Evolutionary conservation across 2,888 invertebrate species (phyloP).

Genomic region (Cryptocephalus moraei): DNA sequence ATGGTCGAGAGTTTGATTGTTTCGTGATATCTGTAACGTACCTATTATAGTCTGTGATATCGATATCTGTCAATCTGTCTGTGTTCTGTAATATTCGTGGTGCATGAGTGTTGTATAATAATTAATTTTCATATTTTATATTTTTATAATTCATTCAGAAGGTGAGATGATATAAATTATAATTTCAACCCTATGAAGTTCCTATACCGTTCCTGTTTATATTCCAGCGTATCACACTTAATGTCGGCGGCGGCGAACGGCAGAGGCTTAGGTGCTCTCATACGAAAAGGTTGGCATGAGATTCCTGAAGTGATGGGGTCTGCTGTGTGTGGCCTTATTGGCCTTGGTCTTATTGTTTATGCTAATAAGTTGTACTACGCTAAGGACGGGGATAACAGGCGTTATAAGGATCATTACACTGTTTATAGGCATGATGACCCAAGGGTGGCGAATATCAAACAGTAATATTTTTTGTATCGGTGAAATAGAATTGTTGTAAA

Average conservation of each 20-base stretch:
- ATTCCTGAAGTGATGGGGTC: conserved; percentile 61
- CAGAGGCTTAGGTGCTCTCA: conserved; percentile 27
- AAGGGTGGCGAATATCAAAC: conserved; percentile 41
- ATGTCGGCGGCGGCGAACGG: conserved; percentile 9
- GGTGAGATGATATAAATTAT: too few relatives aligned
- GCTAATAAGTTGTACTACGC: conserved; percentile 36
- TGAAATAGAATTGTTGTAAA: too few relatives aligned
- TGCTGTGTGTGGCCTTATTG: conserved; percentile 47
- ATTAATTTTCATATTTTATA: not conserved
- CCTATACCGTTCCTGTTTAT: too few relatives aligned
- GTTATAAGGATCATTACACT: conserved; percentile 52
- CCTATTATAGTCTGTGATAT: too few relatives aligned
- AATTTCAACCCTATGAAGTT: too few relatives aligned
- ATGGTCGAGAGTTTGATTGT: too few relatives aligned
- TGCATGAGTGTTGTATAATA: not conserved
- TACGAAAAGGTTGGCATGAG: conserved; percentile 50
- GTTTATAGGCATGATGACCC: conserved; percentile 62
- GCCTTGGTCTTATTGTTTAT: conserved; percentile 39
- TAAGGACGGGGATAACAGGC: conserved; percentile 55
- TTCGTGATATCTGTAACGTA: too few relatives aligned
- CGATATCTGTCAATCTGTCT: too few relatives aligned
- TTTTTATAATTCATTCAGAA: not conserved
- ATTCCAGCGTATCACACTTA: not conserved
- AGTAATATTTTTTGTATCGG: conserved; percentile 32
- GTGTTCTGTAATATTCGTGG: too few relatives aligned